Evolutionary conservation across 2,888 invertebrate genomes (phyloP), one percentile per base, ranked within the genome.

Genomic region (Spilosoma lubricipeda): DNA sequence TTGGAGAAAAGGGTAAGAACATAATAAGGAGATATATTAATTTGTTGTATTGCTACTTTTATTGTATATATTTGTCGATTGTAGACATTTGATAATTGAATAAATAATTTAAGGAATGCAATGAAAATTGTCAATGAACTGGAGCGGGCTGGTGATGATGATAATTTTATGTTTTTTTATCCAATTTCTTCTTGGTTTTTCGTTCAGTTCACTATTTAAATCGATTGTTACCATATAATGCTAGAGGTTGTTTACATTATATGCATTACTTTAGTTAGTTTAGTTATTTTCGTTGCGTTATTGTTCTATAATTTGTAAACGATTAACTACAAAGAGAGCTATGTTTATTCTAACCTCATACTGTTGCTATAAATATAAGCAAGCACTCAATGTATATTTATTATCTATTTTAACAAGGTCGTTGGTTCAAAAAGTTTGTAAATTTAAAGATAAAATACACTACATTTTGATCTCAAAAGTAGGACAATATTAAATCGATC

Each of bases 371-470:
- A 77, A 75, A 48, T 77, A 33, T 67, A 13, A 70, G 70, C 33
- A 71, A 68, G 72, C n/a, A 73, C 67, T 73, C 66, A 39, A 67
- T 70, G 27, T 76, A n/a, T 72, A 66, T 77, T 76, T 74, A 79
- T 76, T 73, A 76, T 76, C 74, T 79, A 80, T 76, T 77, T 48
- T 67, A 73, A 72, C 45, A 72, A 69, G 52, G 52, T 64, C 72
- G 77, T 72, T 56, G 64, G 66, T 67, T 56, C 30, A 30, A 30
- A 27, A 63, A 63, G 1, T 11, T 63, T 15, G 27, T 59, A 13
- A 56, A 63, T 30, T 30, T 30, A 18, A 30, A 18, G 15, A 18
- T 63, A 63, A 15, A 30, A 15, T 15, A 27, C 59, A 27, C 13
- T 27, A n/a, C n/a, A 56, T n/a, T n/a, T 56, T n/a, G n/a, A n/a